Base-by-base conservation (phyloP, 2,888 invertebrate species). In the Drosophila hamatofila region DNA sequence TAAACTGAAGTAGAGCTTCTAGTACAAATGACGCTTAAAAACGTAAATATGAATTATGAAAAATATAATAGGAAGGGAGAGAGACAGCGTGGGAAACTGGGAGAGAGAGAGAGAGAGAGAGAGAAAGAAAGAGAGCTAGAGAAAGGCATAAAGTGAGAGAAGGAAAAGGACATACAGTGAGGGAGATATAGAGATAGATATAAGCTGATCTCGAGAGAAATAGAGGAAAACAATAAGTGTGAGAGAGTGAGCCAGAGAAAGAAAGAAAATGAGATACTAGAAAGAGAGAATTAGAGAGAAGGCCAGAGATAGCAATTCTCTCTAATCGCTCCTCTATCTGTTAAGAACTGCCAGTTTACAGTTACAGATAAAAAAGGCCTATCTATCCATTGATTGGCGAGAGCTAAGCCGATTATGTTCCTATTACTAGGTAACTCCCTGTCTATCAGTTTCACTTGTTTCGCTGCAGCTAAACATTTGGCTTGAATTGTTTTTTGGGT, bases 401-500 rank as follows among this genome's bases (percentile, higher is more conserved):
- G 30, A 11, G 55, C 3, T 42, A 30, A 33, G 30, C 16, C 3
- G 30, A 33, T 16, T 25, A 44, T 12, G 11, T 33, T 6, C 1
- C 11, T 2, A 0, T 3, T 35, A n/a, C 42, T 35, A 39, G 44
- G 46, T 48, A 56, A 25, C 56, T 41, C 9, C 8, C 11, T 25
- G 55, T 68, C 56, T 46, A 8, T 18, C 69, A 39, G 0, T 8
- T 33, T 7, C 46, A 55, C 25, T 33, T 51, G 42, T 60, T 64
- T 37, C 30, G 54, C 37, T 21, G 23, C 14, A 37, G 37, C 37
- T 37, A 23, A 62, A 21, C 54, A 55, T 63, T 59, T 48, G 21
- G 59, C 42, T 65, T 41, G 18, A 9, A 44, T 25, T 37, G 35
- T 25, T 44, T 25, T 35, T 48, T 63, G 73, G 61, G 78, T 67